Base-by-base conservation (phyloP, 2,888 invertebrate species). In the Cantharis flavilabris region DNA sequence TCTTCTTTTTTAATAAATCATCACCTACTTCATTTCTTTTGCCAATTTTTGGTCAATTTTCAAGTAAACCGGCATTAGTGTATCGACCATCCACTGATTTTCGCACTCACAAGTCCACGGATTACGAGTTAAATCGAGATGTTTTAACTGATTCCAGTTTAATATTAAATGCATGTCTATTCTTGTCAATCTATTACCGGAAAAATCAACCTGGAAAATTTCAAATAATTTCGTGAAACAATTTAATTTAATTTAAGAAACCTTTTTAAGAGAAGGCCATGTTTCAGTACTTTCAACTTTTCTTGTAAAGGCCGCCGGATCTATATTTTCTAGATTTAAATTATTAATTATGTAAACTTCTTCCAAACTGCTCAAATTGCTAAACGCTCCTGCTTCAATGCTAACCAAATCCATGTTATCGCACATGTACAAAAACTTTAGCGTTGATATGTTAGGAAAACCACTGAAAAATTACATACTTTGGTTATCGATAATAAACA, bases 41-140 rank as follows among this genome's bases (percentile, higher is more conserved):
- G 91, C 88, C 30, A 86, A 84, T 13, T 89, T 89, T 0, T 86
- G 85, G 0, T 88, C 87, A 62, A 88, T 88, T 16, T 85, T 85
- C 3, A 90, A 88, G 1, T 93, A 89, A 16, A 90, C 85, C 0
- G 91, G 90, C 67, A 92, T 90, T 69, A 95, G 86, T n/a, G 90
- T 88, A 33, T 92, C 91, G 14, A 95, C 92, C 88, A 96, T 90
- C 92, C 94, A 94, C 84, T 94, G 93, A 76, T 96, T 95, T 78
- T 93, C 91, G 83, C 94, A 95, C 86, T 96, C 95, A 85, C 96
- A 97, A 26, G 91, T 89, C 93, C 92, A 96, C 0, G 94, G 93
- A 86, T 96, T 96, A 83, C 91, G 91, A 49, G 91, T 90, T 9
- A 97, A 90, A 81, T 95, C 93, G 71, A 96, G 86, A 71, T 89